Evolutionary conservation across 2,888 invertebrate genomes (phyloP), one percentile per base, ranked within the genome.

Genomic region (Magallana nippona): DNA sequence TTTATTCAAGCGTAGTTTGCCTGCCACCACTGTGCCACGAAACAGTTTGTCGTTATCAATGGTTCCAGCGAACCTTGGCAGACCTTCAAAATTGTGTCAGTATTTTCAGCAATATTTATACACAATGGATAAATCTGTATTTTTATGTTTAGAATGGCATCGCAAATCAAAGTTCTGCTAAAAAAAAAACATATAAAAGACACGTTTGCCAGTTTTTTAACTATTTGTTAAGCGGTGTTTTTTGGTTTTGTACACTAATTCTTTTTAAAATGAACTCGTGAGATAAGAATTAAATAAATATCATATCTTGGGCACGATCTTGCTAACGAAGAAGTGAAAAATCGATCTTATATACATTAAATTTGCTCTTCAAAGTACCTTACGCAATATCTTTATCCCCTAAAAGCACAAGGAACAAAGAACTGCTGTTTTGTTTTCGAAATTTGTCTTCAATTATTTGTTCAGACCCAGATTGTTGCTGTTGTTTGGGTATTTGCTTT

Each of bases 11-110:
- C 19, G 60, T n/a, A 19, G 32, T 71, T 71, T 71, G 71, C 27
- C 27, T 71, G 71, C 22, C 71, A 71, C 71, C 71, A 71, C 71
- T 32, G 15, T 22, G 71, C 32, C 13, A 11, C 32, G 71, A 27
- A 71, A 32, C 15, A 71, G 19, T 71, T 22, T 71, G 32, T 15
- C 71, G 71, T 71, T 71, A 71, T 71, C 71, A 71, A 19, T 71
- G 17, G 15, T 27, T 71, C 71, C 27, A 71, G 5, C 71, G 71
- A 71, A 71, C 71, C 32, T 71, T 71, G 27, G 71, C 71, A 71
- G 71, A 5, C 71, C 71, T 13, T 71, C 71, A 71, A 71, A 27
- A 10, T 32, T 13, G 22, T 32, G 22, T 22, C 27, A 71, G 27
- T 27, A 22, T 71, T 71, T 22, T 27, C 27, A 32, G 32, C 71